These are phyloP conservation scores for Idaea straminata DNA, from an alignment of 2,888 invertebrate species.

Conservation along the genomic window DNA sequence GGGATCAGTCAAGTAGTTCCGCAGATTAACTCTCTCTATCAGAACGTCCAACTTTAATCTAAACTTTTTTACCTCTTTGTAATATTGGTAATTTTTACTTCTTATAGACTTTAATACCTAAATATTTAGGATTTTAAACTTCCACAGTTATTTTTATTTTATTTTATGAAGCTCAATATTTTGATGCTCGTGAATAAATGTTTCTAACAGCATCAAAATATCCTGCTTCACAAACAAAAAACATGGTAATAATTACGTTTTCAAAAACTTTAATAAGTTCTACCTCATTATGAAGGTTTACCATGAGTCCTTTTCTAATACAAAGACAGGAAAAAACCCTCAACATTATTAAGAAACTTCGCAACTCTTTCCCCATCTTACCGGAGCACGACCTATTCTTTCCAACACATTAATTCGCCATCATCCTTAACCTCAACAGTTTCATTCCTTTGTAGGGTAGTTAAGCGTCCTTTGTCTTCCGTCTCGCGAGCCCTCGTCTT, in stretches of 20 bases:
- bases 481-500: slow-evolving; percentile 63
- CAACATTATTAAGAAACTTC: slow-evolving; percentile 2
- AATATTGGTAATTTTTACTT: too few species aligned
- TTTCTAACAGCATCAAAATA: too few species aligned
- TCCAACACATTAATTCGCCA: slow-evolving; percentile 1
- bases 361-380: neutral
- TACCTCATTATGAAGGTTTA: neutral
- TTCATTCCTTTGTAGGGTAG: slow-evolving; percentile 1
- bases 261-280: neutral
- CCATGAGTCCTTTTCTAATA: neutral
- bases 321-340: neutral
- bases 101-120: too few species aligned
- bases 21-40: too few species aligned
- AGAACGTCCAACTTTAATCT: too few species aligned
- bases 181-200: too few species aligned
- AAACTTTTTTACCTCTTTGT: too few species aligned
- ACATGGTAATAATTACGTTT: neutral
- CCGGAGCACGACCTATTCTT: neutral
- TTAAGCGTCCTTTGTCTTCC: slow-evolving; percentile 28
- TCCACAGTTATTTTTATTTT: too few species aligned
- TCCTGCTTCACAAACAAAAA: neutral
- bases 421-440: slow-evolving; percentile 1
- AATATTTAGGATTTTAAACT: too few species aligned
- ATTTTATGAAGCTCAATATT: too few species aligned
- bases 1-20: too few species aligned